Evolutionary conservation across 1,140 invertebrate genomes (phyloP).

Genomic region (Zaprionus kolodkinae): DNA sequence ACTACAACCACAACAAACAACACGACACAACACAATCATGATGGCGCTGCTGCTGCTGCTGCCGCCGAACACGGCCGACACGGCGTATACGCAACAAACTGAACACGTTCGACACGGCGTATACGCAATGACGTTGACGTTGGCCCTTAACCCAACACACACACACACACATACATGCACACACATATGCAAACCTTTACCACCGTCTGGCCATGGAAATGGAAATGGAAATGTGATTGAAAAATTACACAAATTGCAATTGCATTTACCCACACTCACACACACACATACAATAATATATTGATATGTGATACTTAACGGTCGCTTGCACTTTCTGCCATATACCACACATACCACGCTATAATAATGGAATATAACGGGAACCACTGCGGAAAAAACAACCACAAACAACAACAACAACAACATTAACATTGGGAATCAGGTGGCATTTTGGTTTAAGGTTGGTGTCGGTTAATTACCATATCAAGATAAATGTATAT

Average conservation of each 20-base stretch:
- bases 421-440: constrained; percentile 10
- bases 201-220: constrained; percentile 12
- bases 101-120: constrained; percentile 26
- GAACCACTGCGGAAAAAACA: constrained; percentile 12
- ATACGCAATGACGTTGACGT: constrained; percentile 25
- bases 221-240: constrained; percentile 40
- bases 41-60: constrained; percentile 2
- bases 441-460: constrained; percentile 84
- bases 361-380: constrained; percentile 19
- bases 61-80: neutral
- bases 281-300: constrained; percentile 10
- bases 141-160: constrained; percentile 24
- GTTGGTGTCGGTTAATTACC: constrained; percentile 61
- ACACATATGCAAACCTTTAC: neutral
- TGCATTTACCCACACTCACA: constrained; percentile 15
- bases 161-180: too few relatives aligned
- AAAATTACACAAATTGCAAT: constrained; percentile 27
- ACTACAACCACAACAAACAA: constrained; percentile 14
- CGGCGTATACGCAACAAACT: neutral
- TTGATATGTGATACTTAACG: constrained; percentile 49
- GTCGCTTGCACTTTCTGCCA: constrained; percentile 51
- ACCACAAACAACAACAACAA: constrained; percentile 24
- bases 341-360: too few relatives aligned
- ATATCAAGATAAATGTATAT: constrained; percentile 17
- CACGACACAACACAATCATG: constrained; percentile 8